Base-by-base conservation (phyloP, 2,113 vertebrate genomes). In the Scytalopus superciliaris region DNA sequence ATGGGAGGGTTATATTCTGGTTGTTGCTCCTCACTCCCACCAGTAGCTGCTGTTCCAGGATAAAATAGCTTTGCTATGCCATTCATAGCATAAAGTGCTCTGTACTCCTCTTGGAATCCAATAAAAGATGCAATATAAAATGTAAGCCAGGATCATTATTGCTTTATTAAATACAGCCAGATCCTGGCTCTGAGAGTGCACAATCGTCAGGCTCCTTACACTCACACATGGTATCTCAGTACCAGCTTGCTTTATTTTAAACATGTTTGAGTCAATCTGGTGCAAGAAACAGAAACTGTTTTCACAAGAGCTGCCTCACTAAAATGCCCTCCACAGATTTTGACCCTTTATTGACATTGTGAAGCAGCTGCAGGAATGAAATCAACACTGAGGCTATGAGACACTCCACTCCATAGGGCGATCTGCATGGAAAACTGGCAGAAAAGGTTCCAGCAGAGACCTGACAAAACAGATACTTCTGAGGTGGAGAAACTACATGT, bases 21-120 rank as follows among this genome's bases (percentile, higher is more conserved):
- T 55, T 93, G 83, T 52, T 95, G 80, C 88, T 94, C 85, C 78
- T 89, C 86, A 94, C 88, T 95, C 94, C 83, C 79, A 95, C 94
- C 79, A 86, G 96, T 92, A 97, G 95, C 96, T 96, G 92, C 92
- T 95, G 83, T 94, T 95, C 14, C 56, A 78, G 79, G 33, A 95
- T 94, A 92, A 93, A 94, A 94, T 81, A 95, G 84, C 80, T 92
- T 95, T 93, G 69, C 60, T 87, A 33, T 55, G 76, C 95, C 93
- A 94, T 96, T 96, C 94, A 95, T 94, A 93, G 90, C 45, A 95
- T 84, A 49, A 93, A 93, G 68, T 68, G 76, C 86, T 94, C 92
- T 72, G n/a, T 90, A 63, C 64, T 84, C 45, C 83, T 95, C 57
- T 53, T 82, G 77, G 92, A 96, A 96, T 96, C 92, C 88, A 90